Conservation (phyloP, 2,888 invertebrate species). For the Xylota segnis region DNA sequence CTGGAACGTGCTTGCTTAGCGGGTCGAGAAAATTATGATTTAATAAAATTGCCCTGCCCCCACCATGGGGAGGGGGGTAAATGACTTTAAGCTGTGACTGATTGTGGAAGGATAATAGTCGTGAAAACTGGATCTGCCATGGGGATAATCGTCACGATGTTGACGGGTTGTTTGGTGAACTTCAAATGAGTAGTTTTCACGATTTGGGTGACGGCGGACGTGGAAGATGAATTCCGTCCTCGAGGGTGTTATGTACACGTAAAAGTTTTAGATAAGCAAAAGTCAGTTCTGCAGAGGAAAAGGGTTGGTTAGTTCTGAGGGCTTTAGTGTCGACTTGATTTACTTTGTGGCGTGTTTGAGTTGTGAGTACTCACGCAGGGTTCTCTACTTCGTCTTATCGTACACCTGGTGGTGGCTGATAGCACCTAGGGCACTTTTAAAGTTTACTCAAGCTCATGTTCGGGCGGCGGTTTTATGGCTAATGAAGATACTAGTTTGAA, state of each 20-base stretch:
- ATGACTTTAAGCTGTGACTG: conserved; percentile 48
- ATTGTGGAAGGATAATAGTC: conserved; percentile 3
- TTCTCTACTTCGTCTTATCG: not conserved
- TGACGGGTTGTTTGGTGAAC: conserved; percentile 3
- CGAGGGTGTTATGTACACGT: not conserved
- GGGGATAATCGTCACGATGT: conserved; percentile 15
- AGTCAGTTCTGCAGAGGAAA: too few species aligned
- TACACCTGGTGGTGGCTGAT: not conserved
- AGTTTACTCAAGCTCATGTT: not conserved
- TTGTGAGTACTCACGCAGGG: not conserved
- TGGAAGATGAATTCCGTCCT: not conserved
- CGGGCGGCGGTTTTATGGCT: not conserved
- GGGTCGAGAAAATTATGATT: not conserved
- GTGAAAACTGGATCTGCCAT: conserved; percentile 6
- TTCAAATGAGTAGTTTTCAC: conserved; percentile 13
- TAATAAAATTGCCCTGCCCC: not conserved
- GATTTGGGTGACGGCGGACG: not conserved
- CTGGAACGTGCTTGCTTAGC: not conserved
- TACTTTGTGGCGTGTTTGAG: not conserved
- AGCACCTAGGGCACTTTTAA: not conserved
- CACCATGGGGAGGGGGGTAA: conserved; percentile 1
- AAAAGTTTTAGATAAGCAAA: not conserved
- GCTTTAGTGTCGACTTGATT: conserved; percentile 1
- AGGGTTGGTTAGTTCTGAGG: not conserved
- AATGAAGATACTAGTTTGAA: too few species aligned